These are phyloP conservation scores for Probosciger aterrimus DNA, from an alignment of 2,113 vertebrate genomes.

Conservation along the genomic window DNA sequence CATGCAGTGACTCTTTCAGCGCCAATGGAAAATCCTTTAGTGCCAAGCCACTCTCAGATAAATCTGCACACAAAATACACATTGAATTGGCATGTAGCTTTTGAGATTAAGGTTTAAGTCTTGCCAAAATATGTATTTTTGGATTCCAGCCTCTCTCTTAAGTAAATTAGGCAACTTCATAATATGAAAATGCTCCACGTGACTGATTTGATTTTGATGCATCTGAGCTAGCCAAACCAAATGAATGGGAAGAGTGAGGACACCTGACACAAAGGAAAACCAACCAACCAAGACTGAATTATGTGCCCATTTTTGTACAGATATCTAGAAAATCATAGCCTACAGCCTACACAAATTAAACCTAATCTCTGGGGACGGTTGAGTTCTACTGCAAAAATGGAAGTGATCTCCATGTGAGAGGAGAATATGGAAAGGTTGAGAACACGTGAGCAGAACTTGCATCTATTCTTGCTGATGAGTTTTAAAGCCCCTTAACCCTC, in stretches of 20 bases:
- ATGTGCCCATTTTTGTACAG: neutral
- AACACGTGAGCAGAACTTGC: neutral
- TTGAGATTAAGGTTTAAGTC: slow-evolving; percentile 32
- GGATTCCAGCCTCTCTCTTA: slow-evolving; percentile 26
- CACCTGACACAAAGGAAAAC: neutral
- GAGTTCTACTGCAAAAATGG: neutral
- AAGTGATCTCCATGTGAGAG: neutral
- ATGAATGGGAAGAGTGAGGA: neutral
- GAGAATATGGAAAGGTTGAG: neutral
- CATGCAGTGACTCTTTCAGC: slow-evolving; percentile 19
- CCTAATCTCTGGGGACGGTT: neutral
- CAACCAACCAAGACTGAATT: neutral
- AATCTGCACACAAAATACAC: slow-evolving; percentile 59
- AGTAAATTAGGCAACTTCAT: neutral
- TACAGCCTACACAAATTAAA: neutral
- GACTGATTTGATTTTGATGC: slow-evolving; percentile 1
- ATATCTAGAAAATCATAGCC: neutral
- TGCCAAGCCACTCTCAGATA: slow-evolving; percentile 77
- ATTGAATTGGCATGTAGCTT: slow-evolving; percentile 56
- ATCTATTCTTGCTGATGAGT: neutral
- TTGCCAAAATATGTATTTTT: slow-evolving; percentile 48
- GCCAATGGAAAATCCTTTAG: slow-evolving; percentile 78
- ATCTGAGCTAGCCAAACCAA: neutral
- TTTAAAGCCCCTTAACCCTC: neutral
- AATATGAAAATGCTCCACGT: neutral